These are phyloP conservation scores for Numida meleagris DNA, from an alignment of 2,113 vertebrate genomes.

Conservation along the genomic window DNA sequence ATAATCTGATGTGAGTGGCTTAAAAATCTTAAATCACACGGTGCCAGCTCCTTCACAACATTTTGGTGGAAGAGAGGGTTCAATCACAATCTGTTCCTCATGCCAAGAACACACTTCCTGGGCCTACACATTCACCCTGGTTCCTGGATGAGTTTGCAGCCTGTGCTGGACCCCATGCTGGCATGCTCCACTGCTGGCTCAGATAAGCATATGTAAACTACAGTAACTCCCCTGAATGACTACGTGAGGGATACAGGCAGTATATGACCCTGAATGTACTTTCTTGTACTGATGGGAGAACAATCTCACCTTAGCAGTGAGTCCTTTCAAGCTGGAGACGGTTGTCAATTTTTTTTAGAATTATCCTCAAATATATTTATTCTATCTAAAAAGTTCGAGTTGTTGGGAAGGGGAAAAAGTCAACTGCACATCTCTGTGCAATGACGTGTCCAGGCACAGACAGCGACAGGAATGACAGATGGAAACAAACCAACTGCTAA, in stretches of 20 bases:
- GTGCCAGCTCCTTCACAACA: background rate
- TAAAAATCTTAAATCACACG: background rate
- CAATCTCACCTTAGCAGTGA: background rate
- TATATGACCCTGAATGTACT: background rate
- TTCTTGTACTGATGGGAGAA: background rate
- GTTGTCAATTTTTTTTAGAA: background rate
- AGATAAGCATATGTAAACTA: background rate
- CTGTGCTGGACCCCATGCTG: background rate
- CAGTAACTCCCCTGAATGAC: background rate
- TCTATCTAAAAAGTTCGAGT: background rate
- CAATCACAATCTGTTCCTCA: background rate
- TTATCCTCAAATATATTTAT: background rate
- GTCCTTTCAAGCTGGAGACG: background rate
- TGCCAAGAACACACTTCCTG: background rate
- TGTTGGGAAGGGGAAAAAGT: conserved; percentile 12
- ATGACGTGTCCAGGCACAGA: conserved; percentile 42
- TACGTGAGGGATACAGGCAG: background rate
- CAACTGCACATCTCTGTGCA: background rate
- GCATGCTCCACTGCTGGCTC: background rate
- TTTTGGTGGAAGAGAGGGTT: background rate
- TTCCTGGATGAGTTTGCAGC: background rate
- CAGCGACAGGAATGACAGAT: background rate
- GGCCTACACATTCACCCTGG: background rate
- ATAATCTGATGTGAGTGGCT: background rate
- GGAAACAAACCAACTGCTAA: conserved; percentile 51